Evolutionary conservation across 2,797 vertebrate species (phyloP).

Genomic region (Stomatorhinus walkeri): DNA sequence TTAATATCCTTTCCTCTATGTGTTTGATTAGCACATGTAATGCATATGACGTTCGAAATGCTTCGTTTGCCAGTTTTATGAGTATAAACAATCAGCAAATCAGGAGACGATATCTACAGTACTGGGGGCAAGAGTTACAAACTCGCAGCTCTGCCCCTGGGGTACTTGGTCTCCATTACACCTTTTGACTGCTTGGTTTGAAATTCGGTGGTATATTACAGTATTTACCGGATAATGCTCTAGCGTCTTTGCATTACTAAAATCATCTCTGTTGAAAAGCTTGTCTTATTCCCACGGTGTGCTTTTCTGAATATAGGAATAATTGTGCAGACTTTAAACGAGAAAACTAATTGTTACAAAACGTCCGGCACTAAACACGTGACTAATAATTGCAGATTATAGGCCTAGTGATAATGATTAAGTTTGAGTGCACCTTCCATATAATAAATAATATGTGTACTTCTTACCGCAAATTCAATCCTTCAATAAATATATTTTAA

Average conservation of each 20-base stretch:
- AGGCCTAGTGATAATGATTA: not conserved
- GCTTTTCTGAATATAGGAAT: not conserved
- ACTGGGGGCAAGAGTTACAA: not conserved
- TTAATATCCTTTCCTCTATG: not conserved
- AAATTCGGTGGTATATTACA: slow-evolving; percentile 1
- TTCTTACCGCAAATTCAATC: not conserved
- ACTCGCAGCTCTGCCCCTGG: not conserved
- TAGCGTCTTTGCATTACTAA: not conserved
- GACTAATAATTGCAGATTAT: not conserved
- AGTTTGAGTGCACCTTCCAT: not conserved
- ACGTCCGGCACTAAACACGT: not conserved
- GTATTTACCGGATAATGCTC: not conserved
- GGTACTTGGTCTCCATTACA: not conserved
- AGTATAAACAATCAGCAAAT: not conserved
- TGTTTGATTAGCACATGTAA: not conserved
- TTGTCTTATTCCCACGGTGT: not conserved
- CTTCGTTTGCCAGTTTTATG: not conserved
- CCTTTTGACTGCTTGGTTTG: not conserved
- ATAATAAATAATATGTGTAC: not conserved
- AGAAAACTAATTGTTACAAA: not conserved
- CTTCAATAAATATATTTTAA: not conserved
- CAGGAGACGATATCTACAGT: not conserved
- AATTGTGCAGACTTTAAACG: not conserved
- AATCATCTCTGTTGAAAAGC: not conserved
- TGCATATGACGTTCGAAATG: not conserved